Conservation (phyloP, 2,888 invertebrate genomes). For the Gerosis bhagava region DNA sequence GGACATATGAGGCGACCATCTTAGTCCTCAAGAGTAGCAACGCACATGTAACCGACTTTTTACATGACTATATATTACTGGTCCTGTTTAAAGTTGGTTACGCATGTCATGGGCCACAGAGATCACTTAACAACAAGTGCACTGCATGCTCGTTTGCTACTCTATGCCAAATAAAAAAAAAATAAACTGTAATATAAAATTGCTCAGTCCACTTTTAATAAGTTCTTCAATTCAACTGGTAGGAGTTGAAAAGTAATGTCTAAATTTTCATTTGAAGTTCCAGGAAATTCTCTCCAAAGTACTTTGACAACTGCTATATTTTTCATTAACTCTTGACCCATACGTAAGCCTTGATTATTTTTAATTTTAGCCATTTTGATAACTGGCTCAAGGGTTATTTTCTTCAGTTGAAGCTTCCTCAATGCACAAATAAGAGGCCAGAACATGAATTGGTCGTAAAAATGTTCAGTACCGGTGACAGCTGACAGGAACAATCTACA, state of each 20-base stretch:
- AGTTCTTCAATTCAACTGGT: constrained; percentile 36
- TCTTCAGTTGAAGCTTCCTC: constrained; percentile 49
- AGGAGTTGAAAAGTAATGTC: constrained; percentile 28
- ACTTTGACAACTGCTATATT: constrained; percentile 35
- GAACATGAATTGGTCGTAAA: constrained; percentile 49
- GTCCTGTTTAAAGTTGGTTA: too few relatives aligned
- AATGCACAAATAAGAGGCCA: constrained; percentile 53
- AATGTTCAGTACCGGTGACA: constrained; percentile 52
- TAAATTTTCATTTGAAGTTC: constrained; percentile 35
- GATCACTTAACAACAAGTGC: too few relatives aligned
- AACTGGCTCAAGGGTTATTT: constrained; percentile 46
- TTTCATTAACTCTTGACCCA: constrained; percentile 41
- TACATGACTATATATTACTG: too few relatives aligned
- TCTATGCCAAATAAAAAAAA: too few relatives aligned
- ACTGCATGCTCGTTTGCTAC: too few relatives aligned
- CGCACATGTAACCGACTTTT: too few relatives aligned
- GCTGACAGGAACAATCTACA: constrained; percentile 50
- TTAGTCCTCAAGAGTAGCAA: too few relatives aligned
- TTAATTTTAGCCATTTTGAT: constrained; percentile 53
- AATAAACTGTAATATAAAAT: too few relatives aligned
- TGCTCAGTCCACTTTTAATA: too few relatives aligned
- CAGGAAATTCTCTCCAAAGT: constrained; percentile 46
- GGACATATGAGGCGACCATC: too few relatives aligned
- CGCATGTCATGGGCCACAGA: too few relatives aligned
- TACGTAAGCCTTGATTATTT: constrained; percentile 42